Evolutionary conservation across 1,140 invertebrate genomes (phyloP).

Genomic region (Stegodyphus dumicola): DNA sequence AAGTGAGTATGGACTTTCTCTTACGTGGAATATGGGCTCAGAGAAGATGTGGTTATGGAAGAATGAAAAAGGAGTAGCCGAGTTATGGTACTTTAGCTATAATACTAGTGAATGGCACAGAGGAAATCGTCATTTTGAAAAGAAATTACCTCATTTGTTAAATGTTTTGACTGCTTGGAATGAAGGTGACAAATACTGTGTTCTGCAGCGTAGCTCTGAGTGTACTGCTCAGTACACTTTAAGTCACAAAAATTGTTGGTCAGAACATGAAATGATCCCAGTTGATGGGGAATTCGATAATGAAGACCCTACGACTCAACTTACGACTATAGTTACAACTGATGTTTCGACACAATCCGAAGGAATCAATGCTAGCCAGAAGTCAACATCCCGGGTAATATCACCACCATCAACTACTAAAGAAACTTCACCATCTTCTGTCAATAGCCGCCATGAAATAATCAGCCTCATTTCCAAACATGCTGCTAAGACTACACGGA

Average conservation of each 20-base stretch:
- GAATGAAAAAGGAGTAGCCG: constrained; percentile 1
- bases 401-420: constrained; percentile 6
- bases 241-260: constrained; percentile 30
- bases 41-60: constrained; percentile 42
- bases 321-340: constrained; percentile 10
- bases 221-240: constrained; percentile 33
- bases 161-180: constrained; percentile 28
- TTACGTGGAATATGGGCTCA: constrained; percentile 13
- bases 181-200: constrained; percentile 14
- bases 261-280: constrained; percentile 34
- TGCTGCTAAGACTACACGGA: background rate
- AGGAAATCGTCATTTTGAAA: constrained; percentile 2
- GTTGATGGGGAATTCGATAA: background rate
- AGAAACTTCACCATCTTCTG: background rate
- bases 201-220: constrained; percentile 19
- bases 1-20: constrained; percentile 8
- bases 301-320: background rate
- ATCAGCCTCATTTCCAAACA: constrained; percentile 1
- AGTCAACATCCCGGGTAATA: background rate
- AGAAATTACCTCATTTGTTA: background rate
- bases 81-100: constrained; percentile 24
- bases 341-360: background rate
- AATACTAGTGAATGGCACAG: constrained; percentile 6
- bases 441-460: background rate
- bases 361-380: background rate